Conservation (phyloP, 1,140 invertebrate species). For the Micrasema longulum region DNA sequence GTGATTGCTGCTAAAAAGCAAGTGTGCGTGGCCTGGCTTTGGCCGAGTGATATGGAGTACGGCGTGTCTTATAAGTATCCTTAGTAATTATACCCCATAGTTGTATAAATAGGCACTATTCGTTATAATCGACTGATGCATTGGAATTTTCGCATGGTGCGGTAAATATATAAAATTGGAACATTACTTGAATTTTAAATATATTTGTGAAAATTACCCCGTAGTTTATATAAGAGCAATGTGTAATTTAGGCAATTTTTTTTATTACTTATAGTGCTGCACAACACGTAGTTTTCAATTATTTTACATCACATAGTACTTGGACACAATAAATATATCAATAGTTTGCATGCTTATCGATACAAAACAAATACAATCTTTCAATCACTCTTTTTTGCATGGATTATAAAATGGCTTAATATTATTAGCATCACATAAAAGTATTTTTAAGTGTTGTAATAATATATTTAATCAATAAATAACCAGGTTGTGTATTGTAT, state of each 20-base stretch:
- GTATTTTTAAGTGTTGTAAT: too few species aligned
- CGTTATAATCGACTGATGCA: conserved; percentile 42
- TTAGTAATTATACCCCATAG: conserved; percentile 28
- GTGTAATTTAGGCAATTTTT: too few species aligned
- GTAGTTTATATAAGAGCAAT: not conserved
- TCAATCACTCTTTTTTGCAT: too few species aligned
- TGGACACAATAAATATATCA: too few species aligned
- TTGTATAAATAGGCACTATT: conserved; percentile 13
- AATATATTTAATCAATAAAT: not conserved
- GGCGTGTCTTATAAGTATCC: conserved; percentile 32
- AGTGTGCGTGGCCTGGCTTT: not conserved
- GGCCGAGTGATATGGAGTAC: conserved; percentile 32
- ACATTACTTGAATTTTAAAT: not conserved
- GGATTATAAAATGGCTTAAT: too few species aligned
- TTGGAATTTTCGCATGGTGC: conserved; percentile 34
- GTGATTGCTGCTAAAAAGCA: not conserved
- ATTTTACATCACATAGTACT: too few species aligned
- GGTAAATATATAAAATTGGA: conserved; percentile 13
- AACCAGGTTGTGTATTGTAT: conserved; percentile 2
- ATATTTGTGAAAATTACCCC: conserved; percentile 8
- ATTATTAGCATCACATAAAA: too few species aligned
- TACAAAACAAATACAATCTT: too few species aligned
- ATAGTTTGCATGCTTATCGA: too few species aligned
- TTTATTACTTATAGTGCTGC: too few species aligned
- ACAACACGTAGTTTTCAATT: too few species aligned